phyloP scores from a whole-genome alignment of 2,113 vertebrate species.

The Siniperca knerii region DNA sequence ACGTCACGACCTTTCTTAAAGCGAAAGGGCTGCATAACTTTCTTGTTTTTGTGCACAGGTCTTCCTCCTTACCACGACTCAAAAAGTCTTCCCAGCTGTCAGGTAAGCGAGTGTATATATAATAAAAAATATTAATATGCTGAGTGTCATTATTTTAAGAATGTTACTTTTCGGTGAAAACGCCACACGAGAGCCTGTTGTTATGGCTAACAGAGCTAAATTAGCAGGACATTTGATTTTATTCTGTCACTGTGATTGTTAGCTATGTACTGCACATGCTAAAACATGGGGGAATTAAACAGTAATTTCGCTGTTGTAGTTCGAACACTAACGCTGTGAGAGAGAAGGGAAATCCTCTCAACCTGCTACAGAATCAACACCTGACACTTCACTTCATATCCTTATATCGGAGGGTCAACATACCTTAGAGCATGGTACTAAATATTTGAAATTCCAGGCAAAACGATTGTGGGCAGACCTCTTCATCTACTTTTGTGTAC shows the following conservation, averaged over 20 bases:
- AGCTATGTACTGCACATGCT: neutral
- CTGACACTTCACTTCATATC: neutral
- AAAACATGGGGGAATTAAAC: too few relatives aligned
- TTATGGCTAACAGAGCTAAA: neutral
- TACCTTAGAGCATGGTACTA: too few relatives aligned
- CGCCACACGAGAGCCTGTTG: neutral
- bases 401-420: neutral
- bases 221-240: neutral
- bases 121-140: fast-evolving
- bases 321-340: too few relatives aligned
- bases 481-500: neutral
- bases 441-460: neutral
- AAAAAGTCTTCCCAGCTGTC: neutral
- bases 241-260: neutral
- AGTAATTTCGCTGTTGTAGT: neutral
- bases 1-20: constrained; percentile 36
- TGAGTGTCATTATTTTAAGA: neutral
- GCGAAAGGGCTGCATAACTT: neutral
- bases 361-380: neutral
- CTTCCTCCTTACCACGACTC: fast-evolving
- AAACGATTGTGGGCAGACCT: neutral
- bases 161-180: neutral
- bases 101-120: neutral
- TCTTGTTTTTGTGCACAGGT: neutral
- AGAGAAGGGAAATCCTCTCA: neutral